Percentiles rank a stretch among this genome's conserved stretches.
phyloP scores from a whole-genome alignment of 2,888 invertebrate genomes.

The Aelia acuminata region DNA sequence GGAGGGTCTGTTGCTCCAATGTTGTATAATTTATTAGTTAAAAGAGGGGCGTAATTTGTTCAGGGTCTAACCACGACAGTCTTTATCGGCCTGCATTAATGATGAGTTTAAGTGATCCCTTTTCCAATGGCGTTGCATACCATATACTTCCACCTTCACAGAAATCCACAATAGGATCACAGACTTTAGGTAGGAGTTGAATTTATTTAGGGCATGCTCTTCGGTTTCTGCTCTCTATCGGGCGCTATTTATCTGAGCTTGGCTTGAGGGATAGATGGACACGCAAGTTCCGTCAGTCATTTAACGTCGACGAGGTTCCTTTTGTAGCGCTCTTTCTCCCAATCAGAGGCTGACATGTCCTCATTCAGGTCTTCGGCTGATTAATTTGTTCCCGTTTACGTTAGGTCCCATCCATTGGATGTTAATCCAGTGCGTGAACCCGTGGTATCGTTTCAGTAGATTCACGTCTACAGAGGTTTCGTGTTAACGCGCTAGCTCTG shows the following conservation, averaged over 20 bases:
- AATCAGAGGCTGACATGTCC: neutral
- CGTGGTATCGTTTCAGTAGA: neutral
- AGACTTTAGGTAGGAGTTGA: neutral
- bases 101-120: neutral
- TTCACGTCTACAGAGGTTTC: too few species aligned
- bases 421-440: neutral
- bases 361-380: neutral
- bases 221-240: neutral
- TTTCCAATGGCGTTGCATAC: neutral
- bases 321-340: neutral
- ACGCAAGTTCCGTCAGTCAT: conserved; percentile 4
- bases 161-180: neutral
- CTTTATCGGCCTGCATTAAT: neutral
- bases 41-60: neutral
- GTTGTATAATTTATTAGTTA: neutral
- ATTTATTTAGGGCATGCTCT: neutral
- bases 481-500: neutral
- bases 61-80: neutral
- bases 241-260: conserved; percentile 20
- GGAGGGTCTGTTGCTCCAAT: neutral
- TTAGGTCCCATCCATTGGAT: neutral
- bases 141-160: neutral
- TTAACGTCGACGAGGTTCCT: neutral
- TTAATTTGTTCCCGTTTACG: neutral
- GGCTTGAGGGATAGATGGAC: neutral